Evolutionary conservation across 2,888 invertebrate species (phyloP), one percentile per base, ranked within the genome.

Genomic region (Mycalesis mineus): DNA sequence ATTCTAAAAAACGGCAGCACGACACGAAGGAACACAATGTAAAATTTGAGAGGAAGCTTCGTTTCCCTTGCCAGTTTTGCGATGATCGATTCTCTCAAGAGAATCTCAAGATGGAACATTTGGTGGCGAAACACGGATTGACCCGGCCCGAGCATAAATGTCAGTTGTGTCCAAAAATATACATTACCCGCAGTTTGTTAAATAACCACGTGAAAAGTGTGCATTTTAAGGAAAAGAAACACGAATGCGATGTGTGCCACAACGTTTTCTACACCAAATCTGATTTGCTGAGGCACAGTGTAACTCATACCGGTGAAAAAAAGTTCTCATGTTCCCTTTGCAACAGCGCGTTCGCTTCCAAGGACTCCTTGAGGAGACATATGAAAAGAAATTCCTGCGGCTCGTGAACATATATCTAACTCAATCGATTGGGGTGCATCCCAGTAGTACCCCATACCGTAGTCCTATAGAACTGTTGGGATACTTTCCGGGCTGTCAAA

Each of bases 161-260:
- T 42, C 41, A 59, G 0, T 61, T 82, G 8, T 89, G 88, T 51
- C 55, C 67, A 0, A 88, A 88, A 67, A 63, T 65, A 0, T 89
- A 84, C 62, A 70, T 88, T 44, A 88, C 88, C 0, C 72, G 70
- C 2, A 84, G 87, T 65, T 61, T 88, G 0, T 66, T 74, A 14
- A 89, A 87, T 54, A 85, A 82, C 65, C 88, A 89, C 58, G 64
- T 84, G 1, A 84, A 82, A 57, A 77, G 73, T 13, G 86, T 86
- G 0, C 88, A 89, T 62, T 74, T 80, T 65, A 88, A 87, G 45
- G 84, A 86, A 59, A 84, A 78, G 53, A 77, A 69, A 13, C 77
- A 83, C 1, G 80, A 82, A 55, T 89, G 88, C 42, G 82, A 80
- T 7, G 47, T 85, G 0, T 89, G 88, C 52, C 78, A 78, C 58